Evolutionary conservation across 2,888 invertebrate genomes (phyloP).

Genomic region (Spilosoma lubricipeda): DNA sequence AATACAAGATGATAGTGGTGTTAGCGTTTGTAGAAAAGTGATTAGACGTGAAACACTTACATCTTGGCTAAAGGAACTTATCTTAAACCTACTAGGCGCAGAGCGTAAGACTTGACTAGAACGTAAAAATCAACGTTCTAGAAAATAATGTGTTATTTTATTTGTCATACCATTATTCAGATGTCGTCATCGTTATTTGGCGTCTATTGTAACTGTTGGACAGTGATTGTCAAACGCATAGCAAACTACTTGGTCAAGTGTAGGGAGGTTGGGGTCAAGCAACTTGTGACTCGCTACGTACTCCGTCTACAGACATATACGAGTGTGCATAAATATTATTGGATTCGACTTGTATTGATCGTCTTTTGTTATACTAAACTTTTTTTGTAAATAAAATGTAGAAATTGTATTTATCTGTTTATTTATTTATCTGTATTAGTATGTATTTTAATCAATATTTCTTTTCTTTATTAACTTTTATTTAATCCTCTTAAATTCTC

Average conservation of each 20-base stretch:
- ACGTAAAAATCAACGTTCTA: neutral
- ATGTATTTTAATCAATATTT: no score
- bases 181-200: constrained; percentile 40
- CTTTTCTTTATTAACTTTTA: no score
- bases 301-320: neutral
- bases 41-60: no score
- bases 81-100: neutral
- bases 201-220: constrained; percentile 48
- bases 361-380: neutral
- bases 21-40: no score
- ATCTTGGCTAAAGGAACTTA: neutral
- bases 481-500: no score
- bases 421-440: no score
- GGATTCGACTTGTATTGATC: neutral
- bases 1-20: no score
- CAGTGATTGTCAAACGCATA: constrained; percentile 61
- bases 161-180: constrained; percentile 9
- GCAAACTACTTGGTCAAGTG: constrained; percentile 61
- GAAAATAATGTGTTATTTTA: neutral
- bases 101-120: neutral
- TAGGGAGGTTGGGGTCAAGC: constrained; percentile 37
- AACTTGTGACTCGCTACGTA: constrained; percentile 21
- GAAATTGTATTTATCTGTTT: no score
- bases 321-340: neutral
- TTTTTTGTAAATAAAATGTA: no score